Evolutionary conservation across 2,797 vertebrate genomes (phyloP).

Genomic region (Spheniscus humboldti): DNA sequence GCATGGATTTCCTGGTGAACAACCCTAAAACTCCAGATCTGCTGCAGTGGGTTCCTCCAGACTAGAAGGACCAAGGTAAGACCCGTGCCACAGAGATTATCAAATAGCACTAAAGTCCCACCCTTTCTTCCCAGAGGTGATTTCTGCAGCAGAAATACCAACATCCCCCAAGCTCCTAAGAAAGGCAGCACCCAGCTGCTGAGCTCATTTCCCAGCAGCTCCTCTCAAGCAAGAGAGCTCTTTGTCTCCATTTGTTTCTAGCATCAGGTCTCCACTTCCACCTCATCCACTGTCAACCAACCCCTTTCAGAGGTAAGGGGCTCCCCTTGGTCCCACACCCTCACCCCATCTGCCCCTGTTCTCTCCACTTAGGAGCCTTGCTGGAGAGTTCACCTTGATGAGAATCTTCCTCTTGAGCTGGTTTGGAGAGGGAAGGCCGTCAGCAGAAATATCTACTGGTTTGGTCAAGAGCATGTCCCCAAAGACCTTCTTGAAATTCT

Average conservation of each 20-base stretch:
- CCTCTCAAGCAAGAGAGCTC: not conserved
- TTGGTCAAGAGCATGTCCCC: conserved; percentile 96
- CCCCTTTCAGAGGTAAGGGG: not conserved
- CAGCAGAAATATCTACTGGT: conserved; percentile 91
- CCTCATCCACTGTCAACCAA: not conserved
- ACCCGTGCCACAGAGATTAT: not conserved
- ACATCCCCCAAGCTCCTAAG: too few species aligned
- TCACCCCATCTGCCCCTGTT: not conserved
- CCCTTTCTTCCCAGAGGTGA: not conserved
- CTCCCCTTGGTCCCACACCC: not conserved
- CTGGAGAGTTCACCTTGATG: conserved; percentile 84
- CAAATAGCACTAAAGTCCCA: not conserved
- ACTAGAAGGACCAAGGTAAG: not conserved
- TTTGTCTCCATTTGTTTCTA: not conserved
- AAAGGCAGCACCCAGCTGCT: not conserved
- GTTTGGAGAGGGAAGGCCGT: conserved; percentile 94
- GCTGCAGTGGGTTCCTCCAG: not conserved
- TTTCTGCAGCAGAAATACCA: not conserved
- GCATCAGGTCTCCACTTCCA: not conserved
- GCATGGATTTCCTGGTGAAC: not conserved
- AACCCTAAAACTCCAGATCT: not conserved
- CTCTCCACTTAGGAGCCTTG: not conserved
- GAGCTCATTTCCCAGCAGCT: not conserved
- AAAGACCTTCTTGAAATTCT: conserved; percentile 92
- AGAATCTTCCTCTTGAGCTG: conserved; percentile 97